phyloP scores from a whole-genome alignment of 2,113 vertebrate genomes.

The Syngnathoides biaculeatus region DNA sequence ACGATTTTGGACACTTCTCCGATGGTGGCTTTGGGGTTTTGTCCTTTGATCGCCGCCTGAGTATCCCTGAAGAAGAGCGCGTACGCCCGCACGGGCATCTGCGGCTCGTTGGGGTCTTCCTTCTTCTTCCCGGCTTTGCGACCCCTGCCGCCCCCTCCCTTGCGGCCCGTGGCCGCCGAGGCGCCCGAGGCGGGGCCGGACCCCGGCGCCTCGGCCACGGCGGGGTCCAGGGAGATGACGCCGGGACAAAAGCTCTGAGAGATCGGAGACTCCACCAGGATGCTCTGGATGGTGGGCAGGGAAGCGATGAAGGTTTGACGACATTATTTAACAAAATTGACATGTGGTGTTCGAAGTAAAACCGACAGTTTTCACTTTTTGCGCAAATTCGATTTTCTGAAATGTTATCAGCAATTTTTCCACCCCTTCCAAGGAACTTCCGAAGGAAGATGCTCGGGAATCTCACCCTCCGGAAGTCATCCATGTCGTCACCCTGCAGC shows the following conservation, averaged over 20 bases:
- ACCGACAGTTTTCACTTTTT: no score
- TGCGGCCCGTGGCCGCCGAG: conserved; percentile 57
- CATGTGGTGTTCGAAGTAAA: no score
- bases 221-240: conserved; percentile 65
- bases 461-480: conserved; percentile 80
- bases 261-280: conserved; percentile 70
- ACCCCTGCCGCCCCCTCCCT: conserved; percentile 51
- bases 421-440: background rate
- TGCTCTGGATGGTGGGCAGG: conserved; percentile 50
- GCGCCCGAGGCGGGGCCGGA: conserved; percentile 29
- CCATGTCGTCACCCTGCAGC: conserved; percentile 85
- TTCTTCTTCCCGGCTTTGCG: conserved; percentile 73
- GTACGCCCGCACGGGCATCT: conserved; percentile 88
- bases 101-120: conserved; percentile 86
- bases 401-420: no score
- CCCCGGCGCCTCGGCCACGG: conserved; percentile 44
- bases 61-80: conserved; percentile 91
- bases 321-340: no score
- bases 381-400: no score
- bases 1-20: conserved; percentile 91
- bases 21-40: conserved; percentile 88
- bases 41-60: conserved; percentile 89
- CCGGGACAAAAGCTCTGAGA: conserved; percentile 62
- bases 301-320: no score
- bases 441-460: background rate